Conservation (phyloP, 1,140 invertebrate species). For the Orchesella cincta region DNA sequence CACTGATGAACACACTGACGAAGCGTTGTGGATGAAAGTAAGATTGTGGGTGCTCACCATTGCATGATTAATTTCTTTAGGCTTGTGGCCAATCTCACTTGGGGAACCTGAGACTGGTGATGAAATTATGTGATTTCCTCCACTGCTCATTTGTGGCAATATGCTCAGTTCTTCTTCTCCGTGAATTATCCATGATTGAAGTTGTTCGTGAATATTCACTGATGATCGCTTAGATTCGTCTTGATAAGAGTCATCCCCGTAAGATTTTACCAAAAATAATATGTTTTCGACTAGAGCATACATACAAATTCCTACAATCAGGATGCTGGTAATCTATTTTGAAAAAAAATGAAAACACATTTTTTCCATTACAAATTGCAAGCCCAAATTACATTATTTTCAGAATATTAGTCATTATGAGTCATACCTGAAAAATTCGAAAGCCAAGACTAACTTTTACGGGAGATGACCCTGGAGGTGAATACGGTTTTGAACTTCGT, state of each 20-base stretch:
- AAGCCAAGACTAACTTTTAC: neutral
- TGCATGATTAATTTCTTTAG: neutral
- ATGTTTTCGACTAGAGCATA: constrained; percentile 48
- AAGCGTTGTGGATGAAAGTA: constrained; percentile 43
- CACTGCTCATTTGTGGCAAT: neutral
- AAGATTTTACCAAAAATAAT: constrained; percentile 21
- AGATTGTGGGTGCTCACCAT: constrained; percentile 6
- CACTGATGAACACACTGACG: constrained; percentile 37
- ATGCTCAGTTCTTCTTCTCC: neutral
- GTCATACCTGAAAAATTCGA: constrained; percentile 10
- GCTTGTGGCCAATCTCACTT: neutral
- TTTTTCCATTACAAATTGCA: no score
- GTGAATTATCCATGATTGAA: constrained; percentile 41
- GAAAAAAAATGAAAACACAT: constrained; percentile 5
- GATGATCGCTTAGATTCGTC: neutral
- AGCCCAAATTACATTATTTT: no score
- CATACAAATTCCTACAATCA: constrained; percentile 42
- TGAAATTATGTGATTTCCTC: neutral
- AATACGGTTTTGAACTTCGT: constrained; percentile 2
- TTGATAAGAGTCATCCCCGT: neutral
- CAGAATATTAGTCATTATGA: neutral
- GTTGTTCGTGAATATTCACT: constrained; percentile 32
- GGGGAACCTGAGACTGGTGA: constrained; percentile 6
- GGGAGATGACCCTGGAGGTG: neutral
- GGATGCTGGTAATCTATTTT: constrained; percentile 42